Base-by-base conservation (phyloP, 2,113 vertebrate species). In the Elephantulus edwardii region DNA sequence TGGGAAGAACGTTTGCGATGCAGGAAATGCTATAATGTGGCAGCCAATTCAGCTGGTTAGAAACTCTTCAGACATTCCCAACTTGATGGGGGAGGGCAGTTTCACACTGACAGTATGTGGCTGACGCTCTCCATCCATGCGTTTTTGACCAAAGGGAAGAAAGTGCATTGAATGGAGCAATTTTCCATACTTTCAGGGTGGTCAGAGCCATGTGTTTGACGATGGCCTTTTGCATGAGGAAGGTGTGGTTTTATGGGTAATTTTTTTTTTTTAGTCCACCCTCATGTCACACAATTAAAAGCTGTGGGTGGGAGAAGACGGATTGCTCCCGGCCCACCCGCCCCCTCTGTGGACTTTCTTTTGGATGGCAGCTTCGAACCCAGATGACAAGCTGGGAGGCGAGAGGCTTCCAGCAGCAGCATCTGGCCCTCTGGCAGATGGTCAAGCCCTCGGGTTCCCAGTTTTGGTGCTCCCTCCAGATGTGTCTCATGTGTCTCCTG, bases 321-420 rank as follows among this genome's bases (percentile, higher is more conserved):
- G 86, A 94, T 96, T 83, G 95, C 90, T 94, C 83, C 17, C 28
- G 40, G 83, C 88, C 91, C 85, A 92, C 93, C 92, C 85, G 93
- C 93, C 92, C 68, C 13, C 93, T 84, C 93, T 78, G 86, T 40
- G 42, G 92, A 88, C 93, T 71, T 83, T 48, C 83, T 83, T 95
- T 83, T 83, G 75, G 93, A 96, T 88, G 96, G 92, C 81, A 94
- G 93, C 92, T 62, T 94, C 86, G 7, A 90, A 92, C 96, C 95
- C 92, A 96, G 93, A 93, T 93, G 74, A 83, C 93, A 56, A 95
- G 90, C 93, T 38, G 50, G 85, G 89, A 95, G 95, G 93, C 35
- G 82, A 60, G 87, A 74, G 92, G 90, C 86, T 94, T 95, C 91
- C 93, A 96, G 88, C 79, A 96, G 91, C 68, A 96, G 87, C 93